phyloP scores from a whole-genome alignment of 1,140 invertebrate genomes.

The Agrilus planipennis region DNA sequence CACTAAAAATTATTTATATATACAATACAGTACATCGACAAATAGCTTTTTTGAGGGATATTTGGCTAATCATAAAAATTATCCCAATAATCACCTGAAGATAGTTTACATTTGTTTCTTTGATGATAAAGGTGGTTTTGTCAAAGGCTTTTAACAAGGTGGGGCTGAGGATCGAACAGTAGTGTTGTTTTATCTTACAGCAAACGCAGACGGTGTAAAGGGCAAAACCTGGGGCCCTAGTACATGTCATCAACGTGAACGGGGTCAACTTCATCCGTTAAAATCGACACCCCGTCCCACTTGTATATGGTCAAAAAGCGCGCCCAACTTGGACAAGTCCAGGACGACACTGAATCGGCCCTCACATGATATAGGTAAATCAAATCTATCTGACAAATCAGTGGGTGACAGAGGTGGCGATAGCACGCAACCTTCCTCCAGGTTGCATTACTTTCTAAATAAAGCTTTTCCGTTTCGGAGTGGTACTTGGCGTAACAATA shows the following conservation, averaged over 20 bases:
- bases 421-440: slow-evolving; percentile 13
- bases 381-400: slow-evolving; percentile 26
- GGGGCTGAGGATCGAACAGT: too few species aligned
- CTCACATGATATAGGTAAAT: slow-evolving; percentile 48
- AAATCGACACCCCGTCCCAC: slow-evolving; percentile 31
- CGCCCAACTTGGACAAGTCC: slow-evolving; percentile 74
- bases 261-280: slow-evolving; percentile 52
- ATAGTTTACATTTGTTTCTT: too few species aligned
- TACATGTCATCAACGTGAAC: slow-evolving; percentile 79
- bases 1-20: too few species aligned
- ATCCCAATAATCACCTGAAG: too few species aligned
- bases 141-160: too few species aligned
- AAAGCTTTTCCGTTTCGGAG: slow-evolving; percentile 25
- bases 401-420: slow-evolving; percentile 17
- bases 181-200: slow-evolving; percentile 38
- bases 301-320: slow-evolving; percentile 43
- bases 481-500: slow-evolving; percentile 27
- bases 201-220: slow-evolving; percentile 86
- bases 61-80: too few species aligned
- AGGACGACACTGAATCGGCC: slow-evolving; percentile 36
- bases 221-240: slow-evolving; percentile 97
- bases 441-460: slow-evolving; percentile 25
- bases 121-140: too few species aligned
- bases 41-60: too few species aligned
- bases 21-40: too few species aligned